A percentile compares a stretch with the other conserved stretches of the same genome.
phyloP scores from a whole-genome alignment of 2,888 invertebrate genomes.

The Pollenia griseotomentosa region DNA sequence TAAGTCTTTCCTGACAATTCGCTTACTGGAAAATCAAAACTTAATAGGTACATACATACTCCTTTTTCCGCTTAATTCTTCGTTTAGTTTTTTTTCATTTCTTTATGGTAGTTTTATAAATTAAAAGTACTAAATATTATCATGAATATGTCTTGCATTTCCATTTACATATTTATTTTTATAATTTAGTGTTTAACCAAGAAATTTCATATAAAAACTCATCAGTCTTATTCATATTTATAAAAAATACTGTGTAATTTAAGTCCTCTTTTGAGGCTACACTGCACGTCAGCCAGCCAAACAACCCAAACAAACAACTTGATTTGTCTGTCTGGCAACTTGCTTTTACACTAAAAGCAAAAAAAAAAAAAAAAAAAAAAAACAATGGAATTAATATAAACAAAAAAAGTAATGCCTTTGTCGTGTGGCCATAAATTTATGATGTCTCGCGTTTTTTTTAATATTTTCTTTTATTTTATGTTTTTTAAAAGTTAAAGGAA shows the following conservation, averaged over 20 bases:
- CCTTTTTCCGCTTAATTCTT: conserved; percentile 10
- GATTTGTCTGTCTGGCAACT: conserved; percentile 54
- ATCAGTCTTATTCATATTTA: conserved; percentile 12
- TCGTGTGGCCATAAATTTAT: conserved; percentile 70
- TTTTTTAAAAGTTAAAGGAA: conserved; percentile 27
- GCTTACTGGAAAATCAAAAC: no score
- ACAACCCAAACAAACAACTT: conserved; percentile 28
- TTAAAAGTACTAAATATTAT: conserved; percentile 29
- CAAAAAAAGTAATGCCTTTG: conserved; percentile 8
- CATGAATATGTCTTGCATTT: conserved; percentile 35
- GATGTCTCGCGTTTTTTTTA: conserved; percentile 53
- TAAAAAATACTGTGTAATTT: neutral
- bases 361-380: neutral
- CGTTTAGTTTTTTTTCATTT: neutral
- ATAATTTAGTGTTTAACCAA: conserved; percentile 35
- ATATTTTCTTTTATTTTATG: conserved; percentile 14
- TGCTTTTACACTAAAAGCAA: conserved; percentile 29
- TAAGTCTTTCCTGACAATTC: no score
- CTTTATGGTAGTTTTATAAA: conserved; percentile 4
- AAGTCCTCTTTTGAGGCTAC: neutral
- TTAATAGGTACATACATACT: no score
- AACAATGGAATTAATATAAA: neutral
- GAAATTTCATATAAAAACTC: conserved; percentile 7
- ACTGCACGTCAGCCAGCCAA: neutral
- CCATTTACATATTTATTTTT: conserved; percentile 19